phyloP scores from a whole-genome alignment of 2,113 vertebrate genomes.

The Alectura lathami region DNA sequence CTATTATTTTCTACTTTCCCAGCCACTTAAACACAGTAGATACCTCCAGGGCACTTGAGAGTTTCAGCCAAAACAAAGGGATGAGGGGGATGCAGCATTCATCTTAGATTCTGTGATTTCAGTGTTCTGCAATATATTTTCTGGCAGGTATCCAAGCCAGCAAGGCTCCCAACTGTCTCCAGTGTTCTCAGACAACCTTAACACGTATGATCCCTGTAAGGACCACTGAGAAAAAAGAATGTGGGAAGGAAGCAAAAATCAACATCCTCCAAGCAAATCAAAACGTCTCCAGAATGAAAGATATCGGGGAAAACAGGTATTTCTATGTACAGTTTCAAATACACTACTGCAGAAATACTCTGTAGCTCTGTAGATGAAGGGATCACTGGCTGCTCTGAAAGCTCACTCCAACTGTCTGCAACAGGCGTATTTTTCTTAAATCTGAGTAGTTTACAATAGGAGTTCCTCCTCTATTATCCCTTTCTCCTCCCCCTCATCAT shows the following conservation, averaged over 20 bases:
- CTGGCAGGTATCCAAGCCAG: slow-evolving; percentile 29
- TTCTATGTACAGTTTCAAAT: neutral
- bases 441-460: neutral
- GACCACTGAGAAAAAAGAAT: neutral
- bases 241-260: neutral
- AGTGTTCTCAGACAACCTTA: neutral
- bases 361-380: neutral
- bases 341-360: neutral
- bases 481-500: neutral
- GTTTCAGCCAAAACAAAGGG: slow-evolving; percentile 58
- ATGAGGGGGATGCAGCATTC: slow-evolving; percentile 41
- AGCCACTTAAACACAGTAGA: slow-evolving; percentile 48
- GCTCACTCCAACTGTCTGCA: neutral
- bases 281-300: neutral
- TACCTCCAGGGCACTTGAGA: slow-evolving; percentile 49
- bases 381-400: neutral
- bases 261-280: neutral
- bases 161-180: slow-evolving; percentile 23
- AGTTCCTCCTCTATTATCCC: neutral
- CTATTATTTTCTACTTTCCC: slow-evolving; percentile 67
- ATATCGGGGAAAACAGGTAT: neutral
- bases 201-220: neutral
- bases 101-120: slow-evolving; percentile 55
- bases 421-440: neutral
- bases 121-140: slow-evolving; percentile 58